These are phyloP conservation scores for Albula goreensis DNA, from an alignment of 2,113 vertebrate genomes.

Conservation along the genomic window DNA sequence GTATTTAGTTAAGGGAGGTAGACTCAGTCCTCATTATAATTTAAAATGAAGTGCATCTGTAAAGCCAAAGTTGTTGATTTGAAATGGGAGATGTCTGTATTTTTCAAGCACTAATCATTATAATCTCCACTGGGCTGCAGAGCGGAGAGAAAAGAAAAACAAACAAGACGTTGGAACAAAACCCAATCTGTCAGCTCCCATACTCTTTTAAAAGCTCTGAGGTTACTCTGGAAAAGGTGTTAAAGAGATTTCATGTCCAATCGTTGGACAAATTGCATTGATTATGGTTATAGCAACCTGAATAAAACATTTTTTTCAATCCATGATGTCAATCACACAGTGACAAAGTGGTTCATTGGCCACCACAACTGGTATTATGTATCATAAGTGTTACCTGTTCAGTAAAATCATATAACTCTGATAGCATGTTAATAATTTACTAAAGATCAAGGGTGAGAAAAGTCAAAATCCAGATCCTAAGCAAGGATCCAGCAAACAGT, in stretches of 20 bases:
- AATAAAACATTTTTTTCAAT: too few relatives aligned
- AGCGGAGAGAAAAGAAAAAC: constrained; percentile 17
- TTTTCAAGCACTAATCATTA: constrained; percentile 24
- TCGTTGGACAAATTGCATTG: too few relatives aligned
- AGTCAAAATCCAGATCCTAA: too few relatives aligned
- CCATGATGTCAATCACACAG: too few relatives aligned
- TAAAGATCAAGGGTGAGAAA: too few relatives aligned
- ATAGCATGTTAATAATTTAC: too few relatives aligned
- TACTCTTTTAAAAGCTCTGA: neutral
- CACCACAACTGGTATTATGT: too few relatives aligned
- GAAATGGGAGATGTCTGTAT: neutral
- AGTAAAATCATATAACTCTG: too few relatives aligned
- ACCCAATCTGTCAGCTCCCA: neutral
- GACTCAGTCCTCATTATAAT: constrained; percentile 11
- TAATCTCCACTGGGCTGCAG: constrained; percentile 13
- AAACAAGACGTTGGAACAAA: neutral
- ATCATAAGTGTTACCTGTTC: too few relatives aligned
- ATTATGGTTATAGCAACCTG: too few relatives aligned
- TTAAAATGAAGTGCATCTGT: constrained; percentile 24
- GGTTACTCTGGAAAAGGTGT: neutral
- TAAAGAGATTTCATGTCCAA: neutral
- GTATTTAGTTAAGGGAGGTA: constrained; percentile 12
- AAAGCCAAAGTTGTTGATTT: constrained; percentile 11
- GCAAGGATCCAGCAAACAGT: too few relatives aligned
- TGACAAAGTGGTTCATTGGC: too few relatives aligned